These are phyloP conservation scores for Antheraea mylitta DNA, from an alignment of 1,140 invertebrate genomes.

Conservation along the genomic window DNA sequence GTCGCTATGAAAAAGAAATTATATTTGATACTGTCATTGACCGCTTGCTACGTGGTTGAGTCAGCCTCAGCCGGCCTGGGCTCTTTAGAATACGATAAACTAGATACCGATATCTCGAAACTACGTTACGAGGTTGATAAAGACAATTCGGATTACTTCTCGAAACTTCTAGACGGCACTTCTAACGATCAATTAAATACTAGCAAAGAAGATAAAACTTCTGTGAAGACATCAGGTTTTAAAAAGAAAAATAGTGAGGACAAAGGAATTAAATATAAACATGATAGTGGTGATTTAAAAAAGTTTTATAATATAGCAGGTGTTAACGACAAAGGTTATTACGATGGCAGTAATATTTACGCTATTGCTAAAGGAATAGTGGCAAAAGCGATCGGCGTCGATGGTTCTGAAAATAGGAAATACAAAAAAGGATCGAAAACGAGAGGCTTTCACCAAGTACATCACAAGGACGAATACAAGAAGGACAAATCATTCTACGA, in stretches of 20 bases:
- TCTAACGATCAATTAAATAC: slow-evolving; percentile 17
- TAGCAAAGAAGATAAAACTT: slow-evolving; percentile 27
- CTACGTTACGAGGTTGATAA: slow-evolving; percentile 55
- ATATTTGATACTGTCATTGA: slow-evolving; percentile 48
- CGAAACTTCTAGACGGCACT: slow-evolving; percentile 41
- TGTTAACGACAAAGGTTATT: slow-evolving; percentile 51
- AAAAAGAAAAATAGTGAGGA: slow-evolving; percentile 66
- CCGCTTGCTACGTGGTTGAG: slow-evolving; percentile 45
- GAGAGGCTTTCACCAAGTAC: slow-evolving; percentile 83
- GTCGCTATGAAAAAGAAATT: slow-evolving; percentile 54
- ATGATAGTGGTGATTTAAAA: slow-evolving; percentile 63
- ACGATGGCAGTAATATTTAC: slow-evolving; percentile 64
- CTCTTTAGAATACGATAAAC: slow-evolving; percentile 44
- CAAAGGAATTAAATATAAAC: slow-evolving; percentile 68
- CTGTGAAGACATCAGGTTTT: slow-evolving; percentile 36
- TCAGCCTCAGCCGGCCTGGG: slow-evolving; percentile 35
- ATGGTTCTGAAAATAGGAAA: slow-evolving; percentile 65
- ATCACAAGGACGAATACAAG: slow-evolving; percentile 87
- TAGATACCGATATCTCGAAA: slow-evolving; percentile 49
- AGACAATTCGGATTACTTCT: slow-evolving; percentile 57
- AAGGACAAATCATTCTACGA: slow-evolving; percentile 86
- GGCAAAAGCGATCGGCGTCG: slow-evolving; percentile 58
- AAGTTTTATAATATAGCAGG: slow-evolving; percentile 64
- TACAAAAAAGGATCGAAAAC: slow-evolving; percentile 85
- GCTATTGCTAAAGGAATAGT: slow-evolving; percentile 50